These are phyloP conservation scores for Xiphophorus maculatus DNA, from an alignment of 2,113 vertebrate species.

Conservation along the genomic window DNA sequence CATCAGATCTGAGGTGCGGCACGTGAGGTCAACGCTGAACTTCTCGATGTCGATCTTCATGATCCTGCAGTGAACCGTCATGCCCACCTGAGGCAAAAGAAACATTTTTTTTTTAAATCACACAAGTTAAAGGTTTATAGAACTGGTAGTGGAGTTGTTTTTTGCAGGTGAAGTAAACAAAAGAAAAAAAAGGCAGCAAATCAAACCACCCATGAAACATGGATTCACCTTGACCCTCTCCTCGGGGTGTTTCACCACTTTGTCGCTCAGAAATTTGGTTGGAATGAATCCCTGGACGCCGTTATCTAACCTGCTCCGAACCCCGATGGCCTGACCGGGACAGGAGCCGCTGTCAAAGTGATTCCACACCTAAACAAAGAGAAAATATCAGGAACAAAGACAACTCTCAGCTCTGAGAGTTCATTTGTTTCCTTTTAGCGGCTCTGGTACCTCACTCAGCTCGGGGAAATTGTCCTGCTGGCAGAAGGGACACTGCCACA, in stretches of 20 bases:
- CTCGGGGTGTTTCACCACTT: conserved; percentile 96
- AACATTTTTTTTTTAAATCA: conserved; percentile 1
- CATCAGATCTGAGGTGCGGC: conserved; percentile 94
- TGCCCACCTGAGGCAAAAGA: conserved; percentile 86
- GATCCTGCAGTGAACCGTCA: conserved; percentile 98
- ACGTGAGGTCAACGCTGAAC: conserved; percentile 97
- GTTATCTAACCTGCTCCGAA: conserved; percentile 93
- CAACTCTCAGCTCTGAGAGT: not conserved
- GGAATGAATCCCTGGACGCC: conserved; percentile 97
- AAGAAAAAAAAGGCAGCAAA: not conserved
- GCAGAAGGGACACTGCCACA: conserved; percentile 99
- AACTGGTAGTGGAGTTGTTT: not conserved
- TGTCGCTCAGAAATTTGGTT: conserved; percentile 98
- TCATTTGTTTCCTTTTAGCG: not conserved
- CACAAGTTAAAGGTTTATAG: not conserved
- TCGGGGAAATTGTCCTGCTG: conserved; percentile 99
- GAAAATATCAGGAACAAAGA: conserved; percentile 1
- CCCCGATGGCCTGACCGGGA: conserved; percentile 97
- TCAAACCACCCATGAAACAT: not conserved
- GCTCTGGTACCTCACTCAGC: conserved; percentile 89
- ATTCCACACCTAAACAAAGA: conserved; percentile 91
- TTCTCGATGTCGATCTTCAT: conserved; percentile 99
- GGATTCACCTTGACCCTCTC: conserved; percentile 93
- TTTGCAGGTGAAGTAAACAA: not conserved
- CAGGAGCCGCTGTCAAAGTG: conserved; percentile 99